Conservation (phyloP, 2,797 vertebrate genomes). For the Remorina albescens region DNA sequence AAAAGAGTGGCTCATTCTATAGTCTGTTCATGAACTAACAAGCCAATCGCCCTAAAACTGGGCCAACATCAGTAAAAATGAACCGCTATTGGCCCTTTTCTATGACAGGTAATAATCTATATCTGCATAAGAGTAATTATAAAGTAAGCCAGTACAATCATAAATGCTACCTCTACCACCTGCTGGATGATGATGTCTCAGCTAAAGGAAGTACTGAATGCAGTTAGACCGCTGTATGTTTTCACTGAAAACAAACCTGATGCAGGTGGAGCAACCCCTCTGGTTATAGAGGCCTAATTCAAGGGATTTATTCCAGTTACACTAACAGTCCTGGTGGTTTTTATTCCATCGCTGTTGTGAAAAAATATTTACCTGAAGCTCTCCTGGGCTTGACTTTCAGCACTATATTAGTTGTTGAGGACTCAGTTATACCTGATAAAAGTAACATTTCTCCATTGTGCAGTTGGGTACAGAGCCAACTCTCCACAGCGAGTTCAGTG, state of each 20-base stretch:
- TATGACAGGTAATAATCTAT: slow-evolving; percentile 12
- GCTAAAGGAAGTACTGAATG: slow-evolving; percentile 18
- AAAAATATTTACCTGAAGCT: background rate
- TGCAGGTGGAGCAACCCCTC: slow-evolving; percentile 2
- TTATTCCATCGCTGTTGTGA: background rate
- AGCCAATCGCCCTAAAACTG: background rate
- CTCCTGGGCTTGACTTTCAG: background rate
- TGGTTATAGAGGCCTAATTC: background rate
- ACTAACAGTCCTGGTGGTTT: background rate
- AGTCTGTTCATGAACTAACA: slow-evolving; percentile 7
- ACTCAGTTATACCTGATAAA: background rate
- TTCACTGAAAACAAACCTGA: slow-evolving; percentile 18
- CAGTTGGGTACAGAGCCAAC: background rate
- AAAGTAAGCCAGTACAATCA: background rate
- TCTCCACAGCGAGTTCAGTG: background rate
- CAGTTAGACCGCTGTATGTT: slow-evolving; percentile 10
- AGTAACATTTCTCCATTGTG: background rate
- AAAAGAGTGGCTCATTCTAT: background rate
- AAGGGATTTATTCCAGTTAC: background rate
- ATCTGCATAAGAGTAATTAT: slow-evolving; percentile 1
- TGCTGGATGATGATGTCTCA: slow-evolving; percentile 23
- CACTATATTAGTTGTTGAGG: background rate
- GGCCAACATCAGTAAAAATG: background rate
- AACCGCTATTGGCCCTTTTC: slow-evolving; percentile 1
- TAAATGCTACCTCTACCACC: background rate